Base-by-base conservation (phyloP, 1,140 invertebrate genomes). In the Drosophila mauritiana region DNA sequence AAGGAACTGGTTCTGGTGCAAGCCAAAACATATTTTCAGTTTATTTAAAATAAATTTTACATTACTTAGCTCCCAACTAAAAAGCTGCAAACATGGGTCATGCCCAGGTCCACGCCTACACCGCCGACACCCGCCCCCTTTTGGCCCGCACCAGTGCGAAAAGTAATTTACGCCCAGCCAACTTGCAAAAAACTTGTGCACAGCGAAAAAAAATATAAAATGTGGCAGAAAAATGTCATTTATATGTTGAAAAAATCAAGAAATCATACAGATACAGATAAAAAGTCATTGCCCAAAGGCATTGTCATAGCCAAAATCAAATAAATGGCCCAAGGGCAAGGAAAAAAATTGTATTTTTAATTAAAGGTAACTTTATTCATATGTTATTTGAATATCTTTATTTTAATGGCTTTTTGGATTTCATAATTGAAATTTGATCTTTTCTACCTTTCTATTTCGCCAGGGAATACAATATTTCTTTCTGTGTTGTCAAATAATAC, bases 31-130 rank as follows among this genome's bases (percentile, higher is more conserved):
- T 88, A 88, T 88, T 89, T 89, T 78, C 68, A 89, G 84, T 89
- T 89, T 89, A 89, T 89, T 89, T 80, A 78, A 89, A 89, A 84
- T 84, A 89, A 89, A 89, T 89, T 89, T 89, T 80, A 89, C 80
- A 89, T 89, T 89, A 89, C 80, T 84, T 88, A 83, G 80, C 67
- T 59, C 8, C 27, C 76, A 80, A 86, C 73, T 78, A 67, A 75
- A 54, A 63, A 58, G 75, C 57, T 61, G 53, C 20, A 67, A 69
- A 58, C 68, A 82, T 59, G 80, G 74, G 43, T 77, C 58, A 81
- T 58, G 69, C 59, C 64, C 36, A 20, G 64, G 20, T 31, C 12
- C 55, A 58, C 56, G 58, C 57, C 49, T 39, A 25, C 46, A 25
- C 42, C 8, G 6, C 53, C 43, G 52, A 5, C 37, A 11, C 37